phyloP scores from a whole-genome alignment of 2,113 vertebrate genomes.

The Phaethornis superciliosus region DNA sequence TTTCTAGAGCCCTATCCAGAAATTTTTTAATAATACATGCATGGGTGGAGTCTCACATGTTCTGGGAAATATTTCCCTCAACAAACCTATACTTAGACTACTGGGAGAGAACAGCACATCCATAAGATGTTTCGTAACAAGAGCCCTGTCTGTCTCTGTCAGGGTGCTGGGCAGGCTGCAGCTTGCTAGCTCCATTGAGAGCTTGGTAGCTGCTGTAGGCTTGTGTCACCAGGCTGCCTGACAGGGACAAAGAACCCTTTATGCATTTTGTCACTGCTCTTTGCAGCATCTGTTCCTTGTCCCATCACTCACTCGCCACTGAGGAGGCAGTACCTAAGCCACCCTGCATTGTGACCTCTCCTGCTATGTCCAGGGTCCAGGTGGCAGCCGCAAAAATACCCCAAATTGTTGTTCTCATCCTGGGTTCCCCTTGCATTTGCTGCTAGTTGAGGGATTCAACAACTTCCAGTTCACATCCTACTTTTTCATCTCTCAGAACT shows the following conservation, averaged over 20 bases:
- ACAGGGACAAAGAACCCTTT: background rate
- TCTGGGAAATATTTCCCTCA: background rate
- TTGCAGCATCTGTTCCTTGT: background rate
- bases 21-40: background rate
- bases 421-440: background rate
- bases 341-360: background rate
- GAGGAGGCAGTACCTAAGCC: background rate
- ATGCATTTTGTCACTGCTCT: background rate
- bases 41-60: background rate
- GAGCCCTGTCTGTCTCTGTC: background rate
- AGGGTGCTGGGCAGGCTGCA: background rate
- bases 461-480: background rate
- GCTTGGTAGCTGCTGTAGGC: background rate
- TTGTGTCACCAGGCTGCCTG: background rate
- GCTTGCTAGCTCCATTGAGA: background rate
- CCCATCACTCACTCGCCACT: background rate
- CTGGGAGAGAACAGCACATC: background rate
- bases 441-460: background rate
- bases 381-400: background rate
- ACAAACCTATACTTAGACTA: background rate
- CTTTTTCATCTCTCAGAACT: background rate
- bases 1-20: background rate
- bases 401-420: background rate
- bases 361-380: background rate
- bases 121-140: fast-evolving